Evolutionary conservation across 2,113 vertebrate genomes (phyloP).

Genomic region (Equus quagga): DNA sequence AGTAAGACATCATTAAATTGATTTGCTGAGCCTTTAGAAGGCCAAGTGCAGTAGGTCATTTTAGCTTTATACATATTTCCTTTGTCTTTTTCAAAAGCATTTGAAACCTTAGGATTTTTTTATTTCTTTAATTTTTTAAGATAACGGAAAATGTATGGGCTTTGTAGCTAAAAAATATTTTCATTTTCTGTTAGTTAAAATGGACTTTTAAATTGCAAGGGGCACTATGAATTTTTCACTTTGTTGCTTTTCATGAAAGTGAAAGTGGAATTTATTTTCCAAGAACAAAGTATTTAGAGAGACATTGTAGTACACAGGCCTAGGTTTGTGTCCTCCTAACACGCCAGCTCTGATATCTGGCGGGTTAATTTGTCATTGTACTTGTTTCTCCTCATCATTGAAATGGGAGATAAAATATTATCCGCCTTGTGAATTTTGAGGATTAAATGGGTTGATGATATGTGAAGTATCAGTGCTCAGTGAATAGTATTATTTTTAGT

Average conservation of each 20-base stretch:
- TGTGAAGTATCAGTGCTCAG: neutral
- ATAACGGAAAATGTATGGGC: neutral
- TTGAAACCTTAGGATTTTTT: conserved; percentile 32
- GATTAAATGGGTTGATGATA: neutral
- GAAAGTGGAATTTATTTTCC: neutral
- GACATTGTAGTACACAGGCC: neutral
- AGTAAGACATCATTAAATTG: too few species aligned
- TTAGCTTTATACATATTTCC: neutral
- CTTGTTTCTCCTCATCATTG: neutral
- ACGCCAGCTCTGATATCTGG: neutral
- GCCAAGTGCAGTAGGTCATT: neutral
- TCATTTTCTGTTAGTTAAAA: neutral
- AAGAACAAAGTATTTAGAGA: neutral
- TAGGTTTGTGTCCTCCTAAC: neutral
- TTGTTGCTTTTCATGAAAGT: neutral
- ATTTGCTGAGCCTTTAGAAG: neutral
- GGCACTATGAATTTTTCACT: neutral
- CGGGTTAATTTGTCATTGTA: neutral
- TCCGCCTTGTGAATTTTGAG: neutral
- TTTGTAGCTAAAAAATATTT: conserved; percentile 34
- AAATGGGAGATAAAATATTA: neutral
- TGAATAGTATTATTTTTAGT: neutral
- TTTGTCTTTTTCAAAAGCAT: conserved; percentile 37
- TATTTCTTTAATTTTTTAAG: neutral
- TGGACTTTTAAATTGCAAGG: neutral